These are phyloP conservation scores for Drosophila fungiperda DNA, from an alignment of 2,888 invertebrate species.

Conservation along the genomic window DNA sequence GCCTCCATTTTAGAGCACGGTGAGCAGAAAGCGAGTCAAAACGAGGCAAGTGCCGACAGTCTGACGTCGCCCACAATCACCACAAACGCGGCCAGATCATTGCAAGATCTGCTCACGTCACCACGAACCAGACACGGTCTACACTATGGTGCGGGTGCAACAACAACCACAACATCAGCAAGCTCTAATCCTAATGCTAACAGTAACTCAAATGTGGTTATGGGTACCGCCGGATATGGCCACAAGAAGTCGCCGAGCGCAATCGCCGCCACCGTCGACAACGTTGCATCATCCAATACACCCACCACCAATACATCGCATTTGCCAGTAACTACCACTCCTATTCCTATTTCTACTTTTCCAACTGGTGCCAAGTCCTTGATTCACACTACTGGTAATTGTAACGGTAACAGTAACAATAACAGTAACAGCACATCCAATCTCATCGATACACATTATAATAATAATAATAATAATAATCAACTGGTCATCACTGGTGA, in stretches of 20 bases:
- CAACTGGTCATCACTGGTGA: constrained; percentile 66
- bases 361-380: constrained; percentile 67
- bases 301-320: constrained; percentile 68
- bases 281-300: constrained; percentile 66
- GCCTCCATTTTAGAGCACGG: constrained; percentile 85
- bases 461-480: constrained; percentile 31
- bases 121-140: constrained; percentile 70
- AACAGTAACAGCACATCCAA: constrained; percentile 51
- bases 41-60: constrained; percentile 86
- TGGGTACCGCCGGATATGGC: constrained; percentile 65
- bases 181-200: constrained; percentile 56
- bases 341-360: constrained; percentile 81
- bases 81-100: constrained; percentile 62
- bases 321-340: constrained; percentile 83
- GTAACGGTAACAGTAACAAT: constrained; percentile 35
- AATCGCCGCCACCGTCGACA: constrained; percentile 23
- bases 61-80: constrained; percentile 81
- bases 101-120: constrained; percentile 82
- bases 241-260: constrained; percentile 35
- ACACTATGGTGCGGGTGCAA: constrained; percentile 57
- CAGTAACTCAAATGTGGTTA: constrained; percentile 80
- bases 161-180: constrained; percentile 25
- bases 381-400: constrained; percentile 52
- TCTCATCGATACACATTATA: constrained; percentile 50
- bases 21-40: constrained; percentile 85